Evolutionary conservation across 2,113 vertebrate genomes (phyloP).

Genomic region (Rhynchopsitta pachyrhyncha): DNA sequence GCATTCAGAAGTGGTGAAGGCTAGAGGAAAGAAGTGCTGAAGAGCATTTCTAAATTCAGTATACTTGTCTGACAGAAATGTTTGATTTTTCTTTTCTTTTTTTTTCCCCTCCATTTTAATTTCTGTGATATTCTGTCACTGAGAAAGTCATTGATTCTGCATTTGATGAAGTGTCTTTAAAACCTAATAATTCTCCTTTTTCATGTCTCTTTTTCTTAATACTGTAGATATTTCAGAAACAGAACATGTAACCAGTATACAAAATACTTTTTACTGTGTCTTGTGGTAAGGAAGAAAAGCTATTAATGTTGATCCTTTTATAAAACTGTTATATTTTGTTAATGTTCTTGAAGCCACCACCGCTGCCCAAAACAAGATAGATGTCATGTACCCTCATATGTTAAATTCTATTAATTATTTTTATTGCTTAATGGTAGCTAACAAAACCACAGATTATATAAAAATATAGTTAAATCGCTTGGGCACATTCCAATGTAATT

Average conservation of each 20-base stretch:
- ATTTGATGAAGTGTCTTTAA: neutral
- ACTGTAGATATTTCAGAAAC: neutral
- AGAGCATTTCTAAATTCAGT: neutral
- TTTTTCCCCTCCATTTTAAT: neutral
- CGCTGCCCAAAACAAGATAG: neutral
- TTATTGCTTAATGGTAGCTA: neutral
- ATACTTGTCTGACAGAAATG: neutral
- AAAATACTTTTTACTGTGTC: neutral
- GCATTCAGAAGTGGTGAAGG: neutral
- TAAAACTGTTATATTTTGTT: neutral
- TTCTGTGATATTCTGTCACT: neutral
- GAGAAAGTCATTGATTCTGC: neutral
- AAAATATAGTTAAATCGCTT: neutral
- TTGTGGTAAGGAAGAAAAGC: neutral
- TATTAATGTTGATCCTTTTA: neutral
- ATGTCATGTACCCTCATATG: neutral
- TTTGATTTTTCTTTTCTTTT: neutral
- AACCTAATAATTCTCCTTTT: neutral
- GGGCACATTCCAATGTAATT: neutral
- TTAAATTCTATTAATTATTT: neutral
- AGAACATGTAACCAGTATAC: neutral
- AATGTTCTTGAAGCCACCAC: neutral
- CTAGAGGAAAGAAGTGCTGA: neutral
- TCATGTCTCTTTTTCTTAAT: neutral
- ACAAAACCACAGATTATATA: neutral